These are phyloP conservation scores for Catocala fraxini DNA, from an alignment of 2,888 invertebrate species.

Conservation along the genomic window DNA sequence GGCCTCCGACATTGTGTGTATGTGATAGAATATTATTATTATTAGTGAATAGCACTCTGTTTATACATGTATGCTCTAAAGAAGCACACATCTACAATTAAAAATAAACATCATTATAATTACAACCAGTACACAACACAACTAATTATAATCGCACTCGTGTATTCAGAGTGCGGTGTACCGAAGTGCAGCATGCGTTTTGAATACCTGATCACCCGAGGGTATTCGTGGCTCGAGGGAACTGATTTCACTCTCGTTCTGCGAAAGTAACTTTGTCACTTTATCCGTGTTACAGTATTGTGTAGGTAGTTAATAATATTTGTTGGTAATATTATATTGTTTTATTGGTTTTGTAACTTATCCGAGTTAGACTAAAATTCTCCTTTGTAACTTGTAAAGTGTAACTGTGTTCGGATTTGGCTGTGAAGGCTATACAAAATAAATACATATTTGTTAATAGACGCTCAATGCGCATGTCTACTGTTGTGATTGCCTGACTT, in stretches of 20 bases:
- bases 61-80: too few species aligned
- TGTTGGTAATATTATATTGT: slow-evolving; percentile 7
- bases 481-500: too few species aligned
- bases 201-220: slow-evolving; percentile 11
- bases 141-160: not conserved
- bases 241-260: slow-evolving; percentile 48
- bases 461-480: too few species aligned
- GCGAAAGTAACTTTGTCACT: slow-evolving; percentile 42
- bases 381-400: too few species aligned
- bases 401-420: too few species aligned
- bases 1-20: too few species aligned
- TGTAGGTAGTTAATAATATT: slow-evolving; percentile 12
- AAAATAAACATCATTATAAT: not conserved
- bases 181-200: not conserved
- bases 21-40: too few species aligned
- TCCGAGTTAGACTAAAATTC: not conserved
- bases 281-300: slow-evolving; percentile 2
- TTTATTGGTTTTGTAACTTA: slow-evolving; percentile 3
- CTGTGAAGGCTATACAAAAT: too few species aligned
- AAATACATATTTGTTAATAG: too few species aligned
- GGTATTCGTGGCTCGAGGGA: slow-evolving; percentile 19
- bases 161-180: slow-evolving; percentile 6
- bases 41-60: too few species aligned
- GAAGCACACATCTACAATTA: too few species aligned
- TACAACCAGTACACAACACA: not conserved